Base-by-base conservation (phyloP, 2,888 invertebrate genomes). In the Odontocolon sp. region DNA sequence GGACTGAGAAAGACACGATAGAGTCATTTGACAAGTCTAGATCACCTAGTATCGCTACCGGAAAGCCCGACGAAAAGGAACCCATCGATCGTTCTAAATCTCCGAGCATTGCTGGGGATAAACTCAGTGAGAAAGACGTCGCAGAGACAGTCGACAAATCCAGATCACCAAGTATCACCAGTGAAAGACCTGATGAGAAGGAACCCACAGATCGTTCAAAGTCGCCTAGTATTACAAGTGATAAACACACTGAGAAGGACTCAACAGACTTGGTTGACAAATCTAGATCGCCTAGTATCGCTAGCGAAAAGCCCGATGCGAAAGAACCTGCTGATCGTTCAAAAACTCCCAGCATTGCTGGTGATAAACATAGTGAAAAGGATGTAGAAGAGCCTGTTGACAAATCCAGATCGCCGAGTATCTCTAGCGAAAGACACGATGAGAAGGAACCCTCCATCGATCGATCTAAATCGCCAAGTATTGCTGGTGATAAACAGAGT, bases 201-300 rank as follows among this genome's bases (percentile, higher is more conserved):
- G 9, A 45, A 33, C 9, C 18, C 63, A 18, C 36, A 64, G 63
- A 59, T 42, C 56, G 59, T 14, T 79, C 78, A 4, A 80, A 69
- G 26, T 80, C 79, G 4, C 42, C 78, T 4, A 81, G 83, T 33
- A 61, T 79, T 33, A 45, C 70, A 9, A 52, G 50, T 21, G 50
- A 61, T 5, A 70, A 64, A 14, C 36, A 5, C 2, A 31, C 36
- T 21, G 38, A 47, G 42, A 14, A 45, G 31, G 54, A 21, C 42
- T 18, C 63, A 21, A 6, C 40, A 4, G 33, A 33, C 6, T 6
- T n/a, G 5, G 33, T 9, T 2, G 52, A 47, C 1, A 64, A 52
- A 4, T 61, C 54, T 0, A 75, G 71, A 16, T 69, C 82, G 1
- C 64, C 72, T 3, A 73, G 71, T 4, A 4, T 67, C 21, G 18